Evolutionary conservation across 1,140 invertebrate species (phyloP), one percentile per base, ranked within the genome.

Genomic region (Drosophila auraria): DNA sequence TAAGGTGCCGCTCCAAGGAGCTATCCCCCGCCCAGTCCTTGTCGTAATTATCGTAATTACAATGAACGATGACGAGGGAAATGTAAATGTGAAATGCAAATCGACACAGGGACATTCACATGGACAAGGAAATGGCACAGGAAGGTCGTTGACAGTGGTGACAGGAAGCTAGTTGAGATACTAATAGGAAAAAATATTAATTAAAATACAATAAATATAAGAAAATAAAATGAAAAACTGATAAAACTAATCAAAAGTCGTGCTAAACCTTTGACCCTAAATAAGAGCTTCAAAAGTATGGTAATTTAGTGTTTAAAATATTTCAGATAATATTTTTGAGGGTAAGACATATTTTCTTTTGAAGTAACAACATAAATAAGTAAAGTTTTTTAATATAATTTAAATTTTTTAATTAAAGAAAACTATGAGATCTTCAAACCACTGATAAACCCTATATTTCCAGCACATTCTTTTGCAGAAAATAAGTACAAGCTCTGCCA

Each of bases 41-140:
- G 76, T 83, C 81, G 83, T 90, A 89, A 90, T 89, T 90, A 89
- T 89, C 64, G 86, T 73, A 90, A 89, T 89, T 89, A 89, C 84
- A 89, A 90, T 86, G 78, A 89, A 68, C 70, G 86, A 84, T 82
- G 86, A 71, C 60, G 60, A 33, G 63, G 40, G 68, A 70, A 70
- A 87, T 79, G 64, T 61, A 78, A 76, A 75, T 79, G 80, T 49
- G 50, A 27, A 27, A 66, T 71, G 70, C 49, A 63, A 77, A 69
- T 62, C 38, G 54, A 40, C 54, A 40, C 54, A 57, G 60, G 47
- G 27, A 53, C 36, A 57, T 40, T 25, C 38, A 42, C 36, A 50
- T 47, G 68, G 40, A 36, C 30, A 58, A 47, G 47, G 49, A 64
- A 51, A 68, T 66, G 62, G 54, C 33, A 54, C 33, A 53, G 51